These are phyloP conservation scores for Helicoverpa armigera DNA, from an alignment of 1,140 invertebrate genomes.

Conservation along the genomic window DNA sequence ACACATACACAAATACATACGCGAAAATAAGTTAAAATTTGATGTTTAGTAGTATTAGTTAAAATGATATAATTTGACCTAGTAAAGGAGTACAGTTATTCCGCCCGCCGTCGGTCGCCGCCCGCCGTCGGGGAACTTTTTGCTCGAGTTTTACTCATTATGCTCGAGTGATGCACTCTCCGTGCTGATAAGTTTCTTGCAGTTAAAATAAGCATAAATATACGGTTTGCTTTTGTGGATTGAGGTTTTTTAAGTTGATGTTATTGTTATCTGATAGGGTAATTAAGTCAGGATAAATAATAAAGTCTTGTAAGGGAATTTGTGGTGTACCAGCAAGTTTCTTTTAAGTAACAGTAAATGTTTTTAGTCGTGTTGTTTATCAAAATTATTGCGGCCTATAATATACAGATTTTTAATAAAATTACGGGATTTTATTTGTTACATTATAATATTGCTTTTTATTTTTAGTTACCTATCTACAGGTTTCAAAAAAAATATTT, in stretches of 20 bases:
- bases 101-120: conserved; percentile 53
- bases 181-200: background rate
- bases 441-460: too few species aligned
- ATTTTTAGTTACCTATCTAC: too few species aligned
- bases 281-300: background rate
- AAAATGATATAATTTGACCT: conserved; percentile 75
- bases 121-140: conserved; percentile 68
- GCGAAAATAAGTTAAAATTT: too few species aligned
- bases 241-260: background rate
- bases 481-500: too few species aligned
- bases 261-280: background rate
- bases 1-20: too few species aligned
- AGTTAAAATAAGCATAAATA: background rate
- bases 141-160: conserved; percentile 63
- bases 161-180: conserved; percentile 29
- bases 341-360: too few species aligned
- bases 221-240: background rate
- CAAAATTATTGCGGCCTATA: background rate
- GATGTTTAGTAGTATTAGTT: background rate
- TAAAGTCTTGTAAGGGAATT: too few species aligned
- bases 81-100: conserved; percentile 78
- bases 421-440: too few species aligned
- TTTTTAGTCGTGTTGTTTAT: background rate
- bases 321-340: too few species aligned
- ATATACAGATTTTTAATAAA: too few species aligned